Conservation (phyloP, 2,113 vertebrate genomes). For the Cottus gobio region DNA sequence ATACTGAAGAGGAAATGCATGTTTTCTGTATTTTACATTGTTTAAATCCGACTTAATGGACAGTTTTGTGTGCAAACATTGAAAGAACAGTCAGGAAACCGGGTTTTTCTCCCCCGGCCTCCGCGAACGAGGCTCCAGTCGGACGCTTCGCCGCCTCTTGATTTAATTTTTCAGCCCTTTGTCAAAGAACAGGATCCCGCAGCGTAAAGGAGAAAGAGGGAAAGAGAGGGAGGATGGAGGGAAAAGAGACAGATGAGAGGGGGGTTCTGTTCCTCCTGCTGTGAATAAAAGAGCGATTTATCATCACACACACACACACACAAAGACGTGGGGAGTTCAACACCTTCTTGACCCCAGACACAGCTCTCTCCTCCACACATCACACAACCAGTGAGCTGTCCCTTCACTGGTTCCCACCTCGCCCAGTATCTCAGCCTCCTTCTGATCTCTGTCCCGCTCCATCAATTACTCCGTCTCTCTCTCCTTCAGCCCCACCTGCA, state of each 20-base stretch:
- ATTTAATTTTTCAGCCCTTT: slow-evolving; percentile 74
- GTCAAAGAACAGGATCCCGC: slow-evolving; percentile 61
- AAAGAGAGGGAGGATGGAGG: slow-evolving; percentile 12
- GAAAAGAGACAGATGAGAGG: slow-evolving; percentile 61
- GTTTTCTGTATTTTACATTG: background rate
- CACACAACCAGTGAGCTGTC: slow-evolving; percentile 10
- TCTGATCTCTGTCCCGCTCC: slow-evolving; percentile 44
- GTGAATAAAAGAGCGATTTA: slow-evolving; percentile 53
- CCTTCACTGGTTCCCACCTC: background rate
- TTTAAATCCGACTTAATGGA: background rate
- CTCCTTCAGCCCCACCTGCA: slow-evolving; percentile 10
- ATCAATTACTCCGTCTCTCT: slow-evolving; percentile 64
- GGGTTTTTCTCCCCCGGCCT: too few species aligned
- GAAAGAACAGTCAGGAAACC: background rate
- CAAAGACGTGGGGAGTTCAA: background rate
- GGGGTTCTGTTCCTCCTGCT: slow-evolving; percentile 54
- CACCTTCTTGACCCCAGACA: slow-evolving; percentile 27
- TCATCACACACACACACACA: slow-evolving; percentile 33
- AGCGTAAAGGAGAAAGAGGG: slow-evolving; percentile 56
- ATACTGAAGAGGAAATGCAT: too few species aligned
- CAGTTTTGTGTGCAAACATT: background rate
- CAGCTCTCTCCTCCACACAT: slow-evolving; percentile 8
- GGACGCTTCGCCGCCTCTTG: slow-evolving; percentile 64
- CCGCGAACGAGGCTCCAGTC: too few species aligned
- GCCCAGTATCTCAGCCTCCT: slow-evolving; percentile 38